A percentile compares a stretch with the other conserved stretches of the same genome.
Evolutionary conservation across 2,113 vertebrate species (phyloP).

Genomic region (Aptenodytes forsteri): DNA sequence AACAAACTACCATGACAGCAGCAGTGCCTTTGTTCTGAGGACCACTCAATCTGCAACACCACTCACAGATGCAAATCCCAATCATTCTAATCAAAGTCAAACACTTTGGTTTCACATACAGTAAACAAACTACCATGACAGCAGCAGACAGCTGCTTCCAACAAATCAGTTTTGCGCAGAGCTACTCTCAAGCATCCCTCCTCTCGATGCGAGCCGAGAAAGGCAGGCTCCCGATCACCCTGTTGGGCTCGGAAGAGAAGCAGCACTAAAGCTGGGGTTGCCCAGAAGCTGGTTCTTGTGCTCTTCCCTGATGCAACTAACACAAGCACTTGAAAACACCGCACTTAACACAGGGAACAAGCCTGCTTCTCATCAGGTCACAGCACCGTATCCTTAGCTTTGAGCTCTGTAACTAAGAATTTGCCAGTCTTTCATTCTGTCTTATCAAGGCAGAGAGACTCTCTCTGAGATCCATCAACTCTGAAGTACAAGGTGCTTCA

Average conservation of each 20-base stretch:
- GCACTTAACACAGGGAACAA: neutral
- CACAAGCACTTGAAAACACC: neutral
- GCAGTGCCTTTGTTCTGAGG: neutral
- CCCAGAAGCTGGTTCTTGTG: neutral
- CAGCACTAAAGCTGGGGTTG: neutral
- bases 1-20: neutral
- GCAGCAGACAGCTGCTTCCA: neutral
- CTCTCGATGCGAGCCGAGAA: fast-evolving
- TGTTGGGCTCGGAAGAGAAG: neutral
- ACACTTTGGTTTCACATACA: neutral
- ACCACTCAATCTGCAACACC: neutral
- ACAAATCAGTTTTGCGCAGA: neutral
- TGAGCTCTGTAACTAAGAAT: neutral
- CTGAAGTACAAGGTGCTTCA: neutral
- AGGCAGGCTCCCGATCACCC: neutral
- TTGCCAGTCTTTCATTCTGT: neutral
- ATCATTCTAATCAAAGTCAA: neutral
- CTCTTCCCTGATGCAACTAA: neutral
- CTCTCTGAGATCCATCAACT: neutral
- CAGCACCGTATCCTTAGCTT: neutral
- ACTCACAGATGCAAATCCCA: neutral
- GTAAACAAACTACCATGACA: fast-evolving
- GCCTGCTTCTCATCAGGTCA: neutral
- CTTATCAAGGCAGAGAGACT: fast-evolving
- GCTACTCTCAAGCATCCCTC: neutral